Evolutionary conservation across 2,888 invertebrate genomes (phyloP).

Genomic region (Carpatolechia fugitivella): DNA sequence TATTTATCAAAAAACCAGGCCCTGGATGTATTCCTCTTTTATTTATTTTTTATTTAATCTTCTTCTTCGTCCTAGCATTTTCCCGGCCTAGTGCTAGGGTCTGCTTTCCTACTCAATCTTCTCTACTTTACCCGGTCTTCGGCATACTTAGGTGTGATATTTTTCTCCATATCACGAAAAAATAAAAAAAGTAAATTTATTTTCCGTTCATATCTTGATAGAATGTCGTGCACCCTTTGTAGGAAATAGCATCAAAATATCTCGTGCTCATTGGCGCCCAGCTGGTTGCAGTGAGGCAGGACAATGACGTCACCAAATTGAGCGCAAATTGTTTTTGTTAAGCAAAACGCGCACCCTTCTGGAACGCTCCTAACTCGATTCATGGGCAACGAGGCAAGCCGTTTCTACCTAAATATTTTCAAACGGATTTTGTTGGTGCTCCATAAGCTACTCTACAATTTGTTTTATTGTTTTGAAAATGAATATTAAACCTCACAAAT

Average conservation of each 20-base stretch:
- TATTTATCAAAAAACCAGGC: too few species aligned
- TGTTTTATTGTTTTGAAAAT: too few species aligned
- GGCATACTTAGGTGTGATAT: too few species aligned
- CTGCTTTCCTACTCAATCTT: too few species aligned
- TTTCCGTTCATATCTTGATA: background rate
- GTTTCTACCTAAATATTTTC: conserved; percentile 3
- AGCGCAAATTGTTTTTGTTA: conserved; percentile 61
- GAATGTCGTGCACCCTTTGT: background rate
- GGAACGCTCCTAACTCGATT: conserved; percentile 13
- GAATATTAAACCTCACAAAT: too few species aligned
- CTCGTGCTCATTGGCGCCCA: conserved; percentile 53
- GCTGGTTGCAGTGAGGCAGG: conserved; percentile 58
- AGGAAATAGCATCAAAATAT: conserved; percentile 16
- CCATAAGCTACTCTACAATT: background rate
- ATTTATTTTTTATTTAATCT: too few species aligned
- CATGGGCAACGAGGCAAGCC: conserved; percentile 1
- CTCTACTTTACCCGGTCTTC: too few species aligned
- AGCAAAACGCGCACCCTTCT: conserved; percentile 45
- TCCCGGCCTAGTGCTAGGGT: too few species aligned
- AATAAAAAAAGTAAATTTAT: too few species aligned
- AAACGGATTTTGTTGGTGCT: background rate
- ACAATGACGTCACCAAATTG: conserved; percentile 60
- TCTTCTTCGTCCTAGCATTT: too few species aligned
- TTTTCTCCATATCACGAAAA: too few species aligned
- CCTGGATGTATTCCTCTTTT: too few species aligned